Conservation (phyloP, 2,113 vertebrate genomes). For the Opisthocomus hoazin region DNA sequence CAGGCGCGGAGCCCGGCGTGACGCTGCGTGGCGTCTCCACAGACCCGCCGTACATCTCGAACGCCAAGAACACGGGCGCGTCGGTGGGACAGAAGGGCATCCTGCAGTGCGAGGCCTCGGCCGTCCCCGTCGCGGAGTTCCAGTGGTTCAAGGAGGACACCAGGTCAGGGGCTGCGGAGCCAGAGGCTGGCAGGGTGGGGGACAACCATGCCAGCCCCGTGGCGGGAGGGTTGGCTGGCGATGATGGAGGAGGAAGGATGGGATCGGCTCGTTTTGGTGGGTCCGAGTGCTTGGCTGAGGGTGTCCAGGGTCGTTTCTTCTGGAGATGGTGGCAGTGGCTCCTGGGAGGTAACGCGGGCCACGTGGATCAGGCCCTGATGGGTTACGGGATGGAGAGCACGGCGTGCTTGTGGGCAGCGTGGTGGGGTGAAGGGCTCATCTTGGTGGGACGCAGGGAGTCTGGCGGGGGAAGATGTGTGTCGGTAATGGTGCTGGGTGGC, state of each 20-base stretch:
- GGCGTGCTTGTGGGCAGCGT: no score
- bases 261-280: background rate
- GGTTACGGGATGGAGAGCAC: rapidly evolving
- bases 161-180: conserved; percentile 65
- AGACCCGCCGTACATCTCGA: conserved; percentile 94
- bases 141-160: conserved; percentile 99
- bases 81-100: conserved; percentile 90
- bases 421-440: rapidly evolving
- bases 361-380: rapidly evolving
- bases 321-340: background rate
- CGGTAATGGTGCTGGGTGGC: rapidly evolving
- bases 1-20: rapidly evolving
- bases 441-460: rapidly evolving
- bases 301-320: background rate
- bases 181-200: rapidly evolving
- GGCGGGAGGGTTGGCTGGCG: background rate
- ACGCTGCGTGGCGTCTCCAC: rapidly evolving
- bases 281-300: rapidly evolving
- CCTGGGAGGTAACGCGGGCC: rapidly evolving
- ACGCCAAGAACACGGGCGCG: conserved; percentile 84
- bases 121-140: conserved; percentile 89
- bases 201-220: no score
- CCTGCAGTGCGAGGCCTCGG: conserved; percentile 91
- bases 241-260: background rate
- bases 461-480: rapidly evolving